Conservation (phyloP, 2,797 vertebrate genomes). For the Glyptemys insculpta region DNA sequence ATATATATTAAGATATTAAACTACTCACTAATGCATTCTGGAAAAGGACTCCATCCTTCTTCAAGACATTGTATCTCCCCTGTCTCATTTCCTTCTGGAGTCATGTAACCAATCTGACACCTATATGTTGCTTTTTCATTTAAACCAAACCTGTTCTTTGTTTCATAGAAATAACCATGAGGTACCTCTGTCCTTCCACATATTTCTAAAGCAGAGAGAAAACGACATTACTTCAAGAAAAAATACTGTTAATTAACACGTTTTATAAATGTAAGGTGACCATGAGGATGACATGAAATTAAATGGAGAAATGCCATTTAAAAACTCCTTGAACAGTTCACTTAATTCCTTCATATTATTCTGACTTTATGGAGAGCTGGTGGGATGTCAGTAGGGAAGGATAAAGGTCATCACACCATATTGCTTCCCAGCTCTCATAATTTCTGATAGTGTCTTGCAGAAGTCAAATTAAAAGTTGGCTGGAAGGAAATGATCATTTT, state of each 20-base stretch:
- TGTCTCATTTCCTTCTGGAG: constrained; percentile 22
- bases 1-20: no score
- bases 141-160: rapidly evolving
- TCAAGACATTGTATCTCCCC: constrained; percentile 48
- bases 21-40: constrained; percentile 78
- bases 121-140: neutral
- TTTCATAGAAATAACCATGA: constrained; percentile 23
- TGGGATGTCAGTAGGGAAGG: neutral
- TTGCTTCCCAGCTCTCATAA: no score
- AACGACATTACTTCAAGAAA: neutral
- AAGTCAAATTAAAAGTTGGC: no score
- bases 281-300: neutral
- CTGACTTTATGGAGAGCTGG: neutral
- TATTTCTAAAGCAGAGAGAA: constrained; percentile 51
- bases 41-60: constrained; percentile 67
- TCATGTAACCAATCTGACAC: constrained; percentile 50
- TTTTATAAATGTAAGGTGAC: neutral
- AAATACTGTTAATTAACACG: neutral
- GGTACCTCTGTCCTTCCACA: neutral
- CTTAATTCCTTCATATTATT: neutral
- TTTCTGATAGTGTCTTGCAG: no score
- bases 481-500: no score
- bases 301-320: neutral
- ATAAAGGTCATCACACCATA: neutral
- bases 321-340: neutral